Conservation (phyloP, 2,113 vertebrate species). For the Oophaga pumilio region DNA sequence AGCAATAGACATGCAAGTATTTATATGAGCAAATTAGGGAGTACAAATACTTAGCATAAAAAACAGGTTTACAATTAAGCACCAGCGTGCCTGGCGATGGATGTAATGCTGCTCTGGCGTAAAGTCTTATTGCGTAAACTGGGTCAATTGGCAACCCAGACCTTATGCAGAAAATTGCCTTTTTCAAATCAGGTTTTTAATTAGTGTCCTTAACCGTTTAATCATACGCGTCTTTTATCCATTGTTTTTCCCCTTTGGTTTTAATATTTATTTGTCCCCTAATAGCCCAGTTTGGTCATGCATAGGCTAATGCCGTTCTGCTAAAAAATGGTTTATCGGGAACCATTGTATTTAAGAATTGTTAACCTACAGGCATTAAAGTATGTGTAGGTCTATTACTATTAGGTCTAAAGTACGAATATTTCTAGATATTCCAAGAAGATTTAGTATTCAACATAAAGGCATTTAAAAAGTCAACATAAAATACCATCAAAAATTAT, state of each 20-base stretch:
- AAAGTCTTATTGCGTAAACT: conserved; percentile 58
- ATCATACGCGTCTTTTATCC: conserved; percentile 38
- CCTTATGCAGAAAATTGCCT: conserved; percentile 56
- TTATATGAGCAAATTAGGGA: conserved; percentile 59
- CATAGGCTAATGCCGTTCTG: neutral
- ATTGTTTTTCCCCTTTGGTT: conserved; percentile 26
- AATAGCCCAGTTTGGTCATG: conserved; percentile 2
- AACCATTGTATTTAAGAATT: neutral
- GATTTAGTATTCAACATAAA: neutral
- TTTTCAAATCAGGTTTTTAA: conserved; percentile 58
- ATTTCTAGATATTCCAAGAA: neutral
- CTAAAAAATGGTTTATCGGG: neutral
- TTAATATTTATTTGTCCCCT: conserved; percentile 19
- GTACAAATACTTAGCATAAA: conserved; percentile 60
- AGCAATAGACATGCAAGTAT: conserved; percentile 59
- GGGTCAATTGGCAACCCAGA: conserved; percentile 55
- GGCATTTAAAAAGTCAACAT: neutral
- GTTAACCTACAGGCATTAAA: neutral
- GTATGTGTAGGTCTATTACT: neutral
- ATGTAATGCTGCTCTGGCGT: conserved; percentile 45
- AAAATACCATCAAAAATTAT: neutral
- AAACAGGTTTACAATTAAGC: conserved; percentile 60
- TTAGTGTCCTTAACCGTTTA: conserved; percentile 57
- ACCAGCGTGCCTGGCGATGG: conserved; percentile 49
- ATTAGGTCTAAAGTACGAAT: neutral